Evolutionary conservation across 2,113 vertebrate genomes (phyloP).

Genomic region (Nettapus auritus): DNA sequence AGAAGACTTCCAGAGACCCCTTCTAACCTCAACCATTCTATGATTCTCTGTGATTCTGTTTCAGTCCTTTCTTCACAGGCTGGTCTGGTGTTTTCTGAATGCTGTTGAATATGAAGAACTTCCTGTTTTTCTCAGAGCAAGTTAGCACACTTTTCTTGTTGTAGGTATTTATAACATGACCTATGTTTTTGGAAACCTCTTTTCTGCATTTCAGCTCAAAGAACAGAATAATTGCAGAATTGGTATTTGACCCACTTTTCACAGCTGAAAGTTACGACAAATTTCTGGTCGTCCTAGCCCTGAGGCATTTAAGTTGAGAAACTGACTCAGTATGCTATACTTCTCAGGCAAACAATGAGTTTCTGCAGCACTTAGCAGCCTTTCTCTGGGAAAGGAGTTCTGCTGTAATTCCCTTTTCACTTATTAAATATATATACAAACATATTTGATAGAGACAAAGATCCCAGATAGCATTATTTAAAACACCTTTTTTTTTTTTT

Average conservation of each 20-base stretch:
- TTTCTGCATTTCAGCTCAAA: not conserved
- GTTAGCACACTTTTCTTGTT: not conserved
- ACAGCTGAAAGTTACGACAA: not conserved
- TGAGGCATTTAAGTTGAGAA: not conserved
- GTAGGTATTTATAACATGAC: not conserved
- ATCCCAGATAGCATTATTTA: not conserved
- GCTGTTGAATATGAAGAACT: not conserved
- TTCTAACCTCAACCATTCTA: too few relatives aligned
- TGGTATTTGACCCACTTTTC: not conserved
- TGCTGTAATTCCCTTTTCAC: not conserved
- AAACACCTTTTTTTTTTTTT: not conserved
- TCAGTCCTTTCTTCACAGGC: not conserved
- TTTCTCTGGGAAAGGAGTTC: not conserved
- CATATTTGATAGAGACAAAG: not conserved
- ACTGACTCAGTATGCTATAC: not conserved
- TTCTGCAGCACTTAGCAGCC: not conserved
- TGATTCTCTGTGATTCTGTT: not conserved
- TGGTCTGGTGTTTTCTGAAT: not conserved
- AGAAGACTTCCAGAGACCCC: too few relatives aligned
- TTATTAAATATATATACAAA: not conserved
- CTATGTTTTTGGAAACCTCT: not conserved
- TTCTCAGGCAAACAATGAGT: not conserved
- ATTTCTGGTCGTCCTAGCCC: not conserved
- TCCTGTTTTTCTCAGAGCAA: not conserved
- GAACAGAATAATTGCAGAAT: not conserved